These are phyloP conservation scores for Porites lutea DNA, from an alignment of 64 coral and sea anemone genomes.

Conservation along the genomic window DNA sequence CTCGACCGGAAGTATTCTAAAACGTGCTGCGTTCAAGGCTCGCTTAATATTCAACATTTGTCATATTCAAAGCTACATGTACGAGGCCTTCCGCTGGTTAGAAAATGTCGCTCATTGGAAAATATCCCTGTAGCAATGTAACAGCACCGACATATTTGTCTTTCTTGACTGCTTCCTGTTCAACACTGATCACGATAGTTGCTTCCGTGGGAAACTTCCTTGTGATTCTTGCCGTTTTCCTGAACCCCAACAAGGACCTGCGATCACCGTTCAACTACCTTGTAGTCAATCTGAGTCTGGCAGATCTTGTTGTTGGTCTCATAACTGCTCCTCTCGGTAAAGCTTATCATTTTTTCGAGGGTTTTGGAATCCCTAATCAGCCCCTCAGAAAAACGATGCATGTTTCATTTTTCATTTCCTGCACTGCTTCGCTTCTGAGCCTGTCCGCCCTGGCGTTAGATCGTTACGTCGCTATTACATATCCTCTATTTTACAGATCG, in stretches of 20 bases:
- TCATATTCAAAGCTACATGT: not conserved
- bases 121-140: not conserved
- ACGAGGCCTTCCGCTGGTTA: not conserved
- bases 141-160: conserved; percentile 58
- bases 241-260: conserved; percentile 78
- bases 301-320: conserved; percentile 80
- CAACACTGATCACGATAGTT: conserved; percentile 36
- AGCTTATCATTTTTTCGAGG: conserved; percentile 60
- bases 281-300: conserved; percentile 78
- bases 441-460: conserved; percentile 79
- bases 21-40: too few species aligned
- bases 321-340: conserved; percentile 68
- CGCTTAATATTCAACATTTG: not conserved
- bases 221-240: conserved; percentile 51
- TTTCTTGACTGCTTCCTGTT: conserved; percentile 44
- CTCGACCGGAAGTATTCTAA: too few species aligned
- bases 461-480: conserved; percentile 72
- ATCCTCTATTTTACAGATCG: conserved; percentile 65
- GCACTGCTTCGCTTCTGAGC: conserved; percentile 87
- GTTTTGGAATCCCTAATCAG: not conserved
- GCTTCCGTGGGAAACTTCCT: conserved; percentile 48
- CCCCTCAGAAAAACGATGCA: conserved; percentile 7
- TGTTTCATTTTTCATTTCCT: conserved; percentile 78
- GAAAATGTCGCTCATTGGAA: conserved; percentile 5
- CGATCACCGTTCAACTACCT: conserved; percentile 84